Evolutionary conservation across 2,888 invertebrate genomes (phyloP).

Genomic region (Danaus chrysippus): DNA sequence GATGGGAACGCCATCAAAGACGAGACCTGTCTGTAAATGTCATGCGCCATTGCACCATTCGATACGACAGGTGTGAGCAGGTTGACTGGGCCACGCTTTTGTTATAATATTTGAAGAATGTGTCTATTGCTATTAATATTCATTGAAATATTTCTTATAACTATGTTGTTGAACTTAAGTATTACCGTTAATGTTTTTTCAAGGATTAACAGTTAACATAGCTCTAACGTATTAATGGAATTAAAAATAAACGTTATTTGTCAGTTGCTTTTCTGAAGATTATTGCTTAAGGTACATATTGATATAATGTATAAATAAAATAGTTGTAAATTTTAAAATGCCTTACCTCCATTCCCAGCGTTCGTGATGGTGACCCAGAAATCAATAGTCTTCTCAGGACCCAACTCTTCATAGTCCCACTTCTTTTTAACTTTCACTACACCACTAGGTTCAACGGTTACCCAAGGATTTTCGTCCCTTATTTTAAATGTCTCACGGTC

Average conservation of each 20-base stretch:
- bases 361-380: conserved; percentile 97
- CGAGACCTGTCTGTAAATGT: conserved; percentile 49
- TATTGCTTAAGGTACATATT: not conserved
- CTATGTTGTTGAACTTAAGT: too few species aligned
- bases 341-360: conserved; percentile 91
- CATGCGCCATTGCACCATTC: conserved; percentile 59
- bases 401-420: conserved; percentile 97
- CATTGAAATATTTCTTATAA: too few species aligned
- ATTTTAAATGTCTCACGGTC: conserved; percentile 96
- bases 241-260: too few species aligned
- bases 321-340: not conserved
- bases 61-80: conserved; percentile 59
- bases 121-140: not conserved
- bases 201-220: too few species aligned
- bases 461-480: conserved; percentile 96
- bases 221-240: too few species aligned
- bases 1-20: conserved; percentile 19
- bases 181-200: too few species aligned
- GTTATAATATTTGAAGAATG: conserved; percentile 16
- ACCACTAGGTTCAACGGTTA: conserved; percentile 94
- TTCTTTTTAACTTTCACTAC: conserved; percentile 96
- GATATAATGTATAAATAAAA: not conserved
- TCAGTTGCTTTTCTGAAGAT: too few species aligned
- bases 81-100: conserved; percentile 13
- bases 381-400: conserved; percentile 96